A percentile compares a stretch with the other conserved stretches of the same genome.
These are phyloP conservation scores for Acropternis orthonyx DNA, from an alignment of 2,797 vertebrate genomes.

Conservation along the genomic window DNA sequence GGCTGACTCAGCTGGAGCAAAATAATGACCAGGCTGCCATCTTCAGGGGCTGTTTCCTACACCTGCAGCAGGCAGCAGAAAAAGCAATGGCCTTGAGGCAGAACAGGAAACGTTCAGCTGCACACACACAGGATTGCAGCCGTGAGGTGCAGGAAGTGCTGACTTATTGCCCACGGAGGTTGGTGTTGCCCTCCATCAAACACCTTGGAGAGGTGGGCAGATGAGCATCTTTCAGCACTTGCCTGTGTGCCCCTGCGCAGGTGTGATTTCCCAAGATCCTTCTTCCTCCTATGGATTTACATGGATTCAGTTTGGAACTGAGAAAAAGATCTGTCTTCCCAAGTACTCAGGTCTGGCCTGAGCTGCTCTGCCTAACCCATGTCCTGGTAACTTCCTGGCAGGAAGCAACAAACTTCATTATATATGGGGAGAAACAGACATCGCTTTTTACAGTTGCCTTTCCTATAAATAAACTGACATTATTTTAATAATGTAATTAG, in stretches of 20 bases:
- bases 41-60: not conserved
- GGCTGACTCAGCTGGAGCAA: not conserved
- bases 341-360: not conserved
- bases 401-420: not conserved
- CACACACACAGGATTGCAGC: rapidly evolving
- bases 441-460: not conserved
- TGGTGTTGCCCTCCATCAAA: not conserved
- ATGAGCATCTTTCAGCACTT: not conserved
- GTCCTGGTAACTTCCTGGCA: not conserved
- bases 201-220: not conserved
- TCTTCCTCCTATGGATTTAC: not conserved
- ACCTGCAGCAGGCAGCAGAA: no score
- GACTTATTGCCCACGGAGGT: not conserved
- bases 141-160: not conserved
- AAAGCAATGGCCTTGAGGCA: not conserved
- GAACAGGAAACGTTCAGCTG: not conserved
- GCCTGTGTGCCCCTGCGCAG: not conserved
- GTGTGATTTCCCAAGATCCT: not conserved
- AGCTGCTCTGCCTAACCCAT: not conserved
- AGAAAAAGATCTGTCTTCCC: not conserved
- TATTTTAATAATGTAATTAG: not conserved
- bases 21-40: no score
- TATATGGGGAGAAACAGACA: not conserved
- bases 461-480: not conserved
- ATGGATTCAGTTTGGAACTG: not conserved